These are phyloP conservation scores for Stictocephala bisonia DNA, from an alignment of 2,888 invertebrate species.

Conservation along the genomic window DNA sequence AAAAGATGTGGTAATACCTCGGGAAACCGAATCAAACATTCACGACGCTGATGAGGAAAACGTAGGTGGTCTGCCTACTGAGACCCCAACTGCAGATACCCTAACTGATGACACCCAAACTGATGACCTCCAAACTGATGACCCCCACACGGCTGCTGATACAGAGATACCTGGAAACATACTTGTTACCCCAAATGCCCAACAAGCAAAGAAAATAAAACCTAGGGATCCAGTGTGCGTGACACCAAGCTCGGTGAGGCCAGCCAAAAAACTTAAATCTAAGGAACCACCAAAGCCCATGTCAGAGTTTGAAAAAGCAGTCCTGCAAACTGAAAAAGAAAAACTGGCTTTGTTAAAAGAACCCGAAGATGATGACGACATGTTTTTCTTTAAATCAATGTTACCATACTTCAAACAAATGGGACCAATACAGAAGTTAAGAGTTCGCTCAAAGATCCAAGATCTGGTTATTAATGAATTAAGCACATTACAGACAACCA, in stretches of 20 bases:
- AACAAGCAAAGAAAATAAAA: neutral
- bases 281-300: neutral
- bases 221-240: constrained; percentile 10
- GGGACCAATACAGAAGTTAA: constrained; percentile 9
- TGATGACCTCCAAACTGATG: no score
- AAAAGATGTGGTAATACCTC: neutral
- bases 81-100: no score
- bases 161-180: no score
- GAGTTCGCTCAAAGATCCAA: constrained; percentile 9
- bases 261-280: neutral
- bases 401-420: constrained; percentile 21
- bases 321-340: constrained; percentile 5
- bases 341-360: constrained; percentile 7
- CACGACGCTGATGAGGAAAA: neutral
- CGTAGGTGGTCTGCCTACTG: no score
- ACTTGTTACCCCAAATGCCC: neutral
- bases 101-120: no score
- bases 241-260: constrained; percentile 7
- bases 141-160: no score
- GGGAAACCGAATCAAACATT: constrained; percentile 13
- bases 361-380: constrained; percentile 30
- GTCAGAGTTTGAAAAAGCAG: constrained; percentile 3
- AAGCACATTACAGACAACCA: neutral
- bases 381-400: constrained; percentile 21
- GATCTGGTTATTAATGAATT: constrained; percentile 13